These are phyloP conservation scores for Neelides sp. DNA, from an alignment of 1,140 invertebrate species.

Conservation along the genomic window DNA sequence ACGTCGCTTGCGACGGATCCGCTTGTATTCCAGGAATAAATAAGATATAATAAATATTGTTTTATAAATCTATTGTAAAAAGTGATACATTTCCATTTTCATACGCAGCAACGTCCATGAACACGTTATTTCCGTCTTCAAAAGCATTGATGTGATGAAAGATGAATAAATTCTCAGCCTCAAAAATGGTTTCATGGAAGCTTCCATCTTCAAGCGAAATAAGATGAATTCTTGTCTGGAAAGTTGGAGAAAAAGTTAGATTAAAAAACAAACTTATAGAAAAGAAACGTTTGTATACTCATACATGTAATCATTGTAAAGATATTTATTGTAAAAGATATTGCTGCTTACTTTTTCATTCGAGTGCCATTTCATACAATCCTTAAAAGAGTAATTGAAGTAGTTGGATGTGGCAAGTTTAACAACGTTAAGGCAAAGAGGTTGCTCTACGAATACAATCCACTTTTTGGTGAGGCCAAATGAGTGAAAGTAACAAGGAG, in stretches of 20 bases:
- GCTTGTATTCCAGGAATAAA: too few relatives aligned
- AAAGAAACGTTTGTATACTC: not conserved
- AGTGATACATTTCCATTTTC: slow-evolving; percentile 27
- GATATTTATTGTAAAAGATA: not conserved
- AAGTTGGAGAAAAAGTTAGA: slow-evolving; percentile 8
- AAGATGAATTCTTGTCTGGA: slow-evolving; percentile 37
- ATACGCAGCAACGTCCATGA: slow-evolving; percentile 32
- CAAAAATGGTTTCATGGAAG: slow-evolving; percentile 35
- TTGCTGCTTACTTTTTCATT: slow-evolving; percentile 34
- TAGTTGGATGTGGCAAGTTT: slow-evolving; percentile 36
- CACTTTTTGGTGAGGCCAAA: slow-evolving; percentile 44
- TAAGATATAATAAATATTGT: too few relatives aligned
- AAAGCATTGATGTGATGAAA: slow-evolving; percentile 46
- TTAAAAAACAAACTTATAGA: not conserved
- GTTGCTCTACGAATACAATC: slow-evolving; percentile 41
- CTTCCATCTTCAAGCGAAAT: slow-evolving; percentile 38
- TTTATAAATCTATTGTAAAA: too few relatives aligned
- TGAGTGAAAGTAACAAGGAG: slow-evolving; percentile 42
- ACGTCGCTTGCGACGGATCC: too few relatives aligned
- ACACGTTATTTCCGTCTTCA: slow-evolving; percentile 39
- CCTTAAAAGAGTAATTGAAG: slow-evolving; percentile 34
- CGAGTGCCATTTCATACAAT: slow-evolving; percentile 39
- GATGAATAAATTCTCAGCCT: slow-evolving; percentile 39
- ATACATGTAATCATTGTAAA: not conserved
- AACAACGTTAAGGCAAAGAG: slow-evolving; percentile 36